Conservation (phyloP, 30 jellyfish, hydroid and myxozoan genomes). For the Rhopilema esculentum region DNA sequence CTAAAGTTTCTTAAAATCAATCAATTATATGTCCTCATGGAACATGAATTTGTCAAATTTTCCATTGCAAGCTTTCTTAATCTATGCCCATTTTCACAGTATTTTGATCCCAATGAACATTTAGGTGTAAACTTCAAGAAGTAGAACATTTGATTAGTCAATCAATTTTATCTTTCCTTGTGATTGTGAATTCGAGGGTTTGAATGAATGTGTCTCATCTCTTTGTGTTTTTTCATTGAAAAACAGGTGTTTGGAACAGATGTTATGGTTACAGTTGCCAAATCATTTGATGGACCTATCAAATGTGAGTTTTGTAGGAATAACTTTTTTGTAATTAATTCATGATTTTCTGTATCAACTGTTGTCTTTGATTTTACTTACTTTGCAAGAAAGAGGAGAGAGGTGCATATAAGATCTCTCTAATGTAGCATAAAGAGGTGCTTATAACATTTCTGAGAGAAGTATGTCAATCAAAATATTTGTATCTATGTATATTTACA, state of each 20-base stretch:
- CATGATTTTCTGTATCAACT: neutral
- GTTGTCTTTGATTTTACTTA: too few relatives aligned
- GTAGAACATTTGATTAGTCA: neutral
- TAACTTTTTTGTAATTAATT: neutral
- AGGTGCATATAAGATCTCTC: too few relatives aligned
- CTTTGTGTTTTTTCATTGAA: too few relatives aligned
- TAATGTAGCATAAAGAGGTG: too few relatives aligned
- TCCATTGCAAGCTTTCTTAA: neutral
- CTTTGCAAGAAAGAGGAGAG: too few relatives aligned
- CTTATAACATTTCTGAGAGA: too few relatives aligned
- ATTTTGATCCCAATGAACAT: too few relatives aligned
- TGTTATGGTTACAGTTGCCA: slow-evolving; percentile 97
- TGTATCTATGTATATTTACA: too few relatives aligned
- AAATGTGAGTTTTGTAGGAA: slow-evolving; percentile 56
- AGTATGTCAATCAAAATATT: too few relatives aligned
- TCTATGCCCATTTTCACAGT: neutral
- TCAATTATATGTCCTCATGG: neutral
- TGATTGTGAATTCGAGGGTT: too few relatives aligned
- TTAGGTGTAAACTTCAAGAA: neutral
- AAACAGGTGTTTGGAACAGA: slow-evolving; percentile 93
- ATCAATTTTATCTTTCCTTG: too few relatives aligned
- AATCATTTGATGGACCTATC: slow-evolving; percentile 95
- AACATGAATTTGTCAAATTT: neutral
- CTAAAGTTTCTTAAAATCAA: neutral
- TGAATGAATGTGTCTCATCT: too few relatives aligned